Evolutionary conservation across 1,140 invertebrate genomes (phyloP), one percentile per base, ranked within the genome.

Genomic region (Drosophila obscura): DNA sequence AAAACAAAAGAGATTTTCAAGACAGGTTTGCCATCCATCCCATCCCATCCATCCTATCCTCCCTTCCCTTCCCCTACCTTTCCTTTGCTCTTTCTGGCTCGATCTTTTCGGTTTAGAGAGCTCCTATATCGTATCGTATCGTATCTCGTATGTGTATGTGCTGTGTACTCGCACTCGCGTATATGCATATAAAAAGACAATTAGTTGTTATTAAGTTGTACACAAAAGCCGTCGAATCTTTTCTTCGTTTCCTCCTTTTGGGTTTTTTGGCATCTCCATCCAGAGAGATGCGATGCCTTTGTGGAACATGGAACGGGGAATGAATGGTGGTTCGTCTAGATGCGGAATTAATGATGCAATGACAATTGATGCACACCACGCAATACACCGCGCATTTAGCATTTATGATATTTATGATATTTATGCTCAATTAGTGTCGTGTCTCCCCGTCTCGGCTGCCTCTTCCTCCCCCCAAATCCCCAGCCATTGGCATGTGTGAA

Each of bases 131-230:
- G 31, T 31, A 2, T 1, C 19, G 19, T 19, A 19, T 7, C 28
- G 28, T 28, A 28, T 26, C 48, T 52, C 31, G 24, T 45, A 9
- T 55, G 52, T 69, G 46, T 55, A 45, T 69, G 46, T 44, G 19
- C 16, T 39, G 35, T 4, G 35, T 39, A 39, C 35, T 39, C 35
- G 35, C 35, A 28, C 19, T 19, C 19, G 19, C 19, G 15, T 24
- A 49, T 43, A 58, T 88, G 83, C 76, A 80, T 83, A 88, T 88
- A 88, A 88, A 88, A 88, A 88, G 83, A 88, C 83, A 88, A 88
- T 88, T 88, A 88, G 83, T 88, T 69, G 83, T 88, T 88, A 88
- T 88, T 88, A 88, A 88, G 83, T 88, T 85, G 81, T 85, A 63
- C 77, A 83, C 67, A 87, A 87, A 81, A 73, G 79, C 71, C 79